Base-by-base conservation (phyloP, 2,797 vertebrate genomes). In the Mormyrus hasselquistii region DNA sequence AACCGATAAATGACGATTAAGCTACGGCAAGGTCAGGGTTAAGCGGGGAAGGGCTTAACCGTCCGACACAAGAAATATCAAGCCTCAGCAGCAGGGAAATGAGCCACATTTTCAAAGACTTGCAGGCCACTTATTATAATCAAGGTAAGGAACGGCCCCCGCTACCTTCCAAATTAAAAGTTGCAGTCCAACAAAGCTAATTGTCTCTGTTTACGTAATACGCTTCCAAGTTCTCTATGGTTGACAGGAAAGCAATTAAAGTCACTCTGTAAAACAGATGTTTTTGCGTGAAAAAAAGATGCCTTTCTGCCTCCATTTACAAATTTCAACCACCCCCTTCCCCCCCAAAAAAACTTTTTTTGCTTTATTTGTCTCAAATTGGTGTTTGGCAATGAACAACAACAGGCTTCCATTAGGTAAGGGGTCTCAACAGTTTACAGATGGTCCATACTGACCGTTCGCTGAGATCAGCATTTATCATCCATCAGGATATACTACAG, bases 61-160 rank as follows among this genome's bases (percentile, higher is more conserved):
- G 50, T 83, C 52, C 50, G 29, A 88, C 69, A 83, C 34, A 29
- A 59, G 62, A 65, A 76, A 88, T 76, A 16, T 76, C 12, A 7
- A 59, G 19, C 19, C 34, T 55, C 57, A 8, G 16, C 50, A 57
- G 14, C 8, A 7, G 29, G 44, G 55, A 86, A 89, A 55, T 85
- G 55, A 57, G 25, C 1, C 22, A 85, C 41, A 50, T 50, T 41
- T 85, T 85, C 82, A 85, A 88, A 88, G 55, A n/a, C 44, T 62
- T 85, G 44, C 55, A 65, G 55, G 25, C 44, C 79, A 65, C 79
- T 89, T 57, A 89, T 89, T 89, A 89, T 25, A 89, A 89, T 89
- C 57, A 89, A 65, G 59, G 87, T 88, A 69, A 86, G 79, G 59
- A 89, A 88, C n/a, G 25, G 76, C 22, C 55, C 55, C 22, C 22